Evolutionary conservation across 2,113 vertebrate genomes (phyloP).

Genomic region (Nematolebias whitei): DNA sequence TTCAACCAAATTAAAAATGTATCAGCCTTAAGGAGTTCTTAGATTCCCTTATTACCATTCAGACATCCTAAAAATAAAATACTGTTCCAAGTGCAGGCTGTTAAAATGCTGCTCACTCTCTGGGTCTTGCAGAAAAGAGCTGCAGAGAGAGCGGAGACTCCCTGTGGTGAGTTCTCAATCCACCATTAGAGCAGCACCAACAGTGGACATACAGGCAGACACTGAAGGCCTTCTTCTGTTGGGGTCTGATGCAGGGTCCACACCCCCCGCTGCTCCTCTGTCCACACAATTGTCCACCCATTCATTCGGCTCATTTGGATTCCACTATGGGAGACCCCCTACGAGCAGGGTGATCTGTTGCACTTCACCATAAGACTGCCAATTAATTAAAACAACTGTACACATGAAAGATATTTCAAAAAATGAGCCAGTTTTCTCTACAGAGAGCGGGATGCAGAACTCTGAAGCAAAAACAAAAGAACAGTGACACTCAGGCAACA

Average conservation of each 20-base stretch:
- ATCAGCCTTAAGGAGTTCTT: background rate
- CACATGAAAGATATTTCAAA: background rate
- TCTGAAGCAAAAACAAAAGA: background rate
- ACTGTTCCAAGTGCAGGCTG: conserved; percentile 9
- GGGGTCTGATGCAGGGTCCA: conserved; percentile 49
- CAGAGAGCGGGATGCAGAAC: background rate
- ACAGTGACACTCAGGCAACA: no score
- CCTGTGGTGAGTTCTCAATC: conserved; percentile 43
- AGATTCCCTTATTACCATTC: background rate
- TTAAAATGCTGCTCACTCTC: conserved; percentile 9
- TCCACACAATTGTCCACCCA: conserved; percentile 43
- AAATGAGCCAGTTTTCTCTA: background rate
- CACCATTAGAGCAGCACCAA: conserved; percentile 37
- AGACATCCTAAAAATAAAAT: conserved; percentile 16
- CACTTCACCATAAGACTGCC: conserved; percentile 62
- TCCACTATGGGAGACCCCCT: conserved; percentile 60
- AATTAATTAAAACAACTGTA: conserved; percentile 64
- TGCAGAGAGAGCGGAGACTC: conserved; percentile 33
- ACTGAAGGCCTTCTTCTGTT: conserved; percentile 54
- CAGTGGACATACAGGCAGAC: conserved; percentile 47
- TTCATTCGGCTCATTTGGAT: conserved; percentile 73
- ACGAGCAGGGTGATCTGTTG: conserved; percentile 55
- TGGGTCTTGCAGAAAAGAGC: conserved; percentile 3
- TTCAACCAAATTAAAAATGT: conserved; percentile 5
- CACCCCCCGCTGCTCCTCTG: conserved; percentile 61